phyloP scores from a whole-genome alignment of 2,797 vertebrate genomes.

The Discoglossus pictus region DNA sequence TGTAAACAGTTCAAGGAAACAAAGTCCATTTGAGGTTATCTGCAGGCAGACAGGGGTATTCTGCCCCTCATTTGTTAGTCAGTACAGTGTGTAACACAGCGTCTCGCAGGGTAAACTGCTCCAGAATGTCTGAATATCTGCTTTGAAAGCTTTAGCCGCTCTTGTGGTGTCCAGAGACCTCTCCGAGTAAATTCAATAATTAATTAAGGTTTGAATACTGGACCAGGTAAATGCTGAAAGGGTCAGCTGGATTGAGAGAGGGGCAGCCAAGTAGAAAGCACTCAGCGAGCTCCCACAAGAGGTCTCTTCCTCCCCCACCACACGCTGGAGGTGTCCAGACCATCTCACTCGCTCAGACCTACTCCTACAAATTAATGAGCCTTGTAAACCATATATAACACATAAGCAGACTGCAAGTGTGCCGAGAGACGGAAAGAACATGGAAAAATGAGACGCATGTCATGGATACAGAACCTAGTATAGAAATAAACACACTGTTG shows the following conservation, averaged over 20 bases:
- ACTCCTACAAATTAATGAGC: slow-evolving; percentile 23
- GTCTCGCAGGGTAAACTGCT: too few relatives aligned
- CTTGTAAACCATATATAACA: slow-evolving; percentile 5
- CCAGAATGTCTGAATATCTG: too few relatives aligned
- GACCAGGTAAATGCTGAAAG: slow-evolving; percentile 8
- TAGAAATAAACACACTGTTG: too few relatives aligned
- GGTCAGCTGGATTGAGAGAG: slow-evolving; percentile 8
- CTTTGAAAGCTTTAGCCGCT: neutral
- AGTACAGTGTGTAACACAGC: too few relatives aligned
- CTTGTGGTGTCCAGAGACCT: neutral
- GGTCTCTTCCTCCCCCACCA: neutral
- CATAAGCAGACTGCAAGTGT: slow-evolving; percentile 33
- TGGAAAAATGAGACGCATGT: too few relatives aligned
- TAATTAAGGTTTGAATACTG: slow-evolving; percentile 5
- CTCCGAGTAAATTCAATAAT: slow-evolving; percentile 33
- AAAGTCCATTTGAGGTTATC: too few relatives aligned
- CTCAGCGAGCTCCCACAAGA: neutral
- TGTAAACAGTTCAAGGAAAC: too few relatives aligned
- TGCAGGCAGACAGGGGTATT: too few relatives aligned
- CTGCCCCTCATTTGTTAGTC: too few relatives aligned
- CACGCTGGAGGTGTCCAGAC: neutral
- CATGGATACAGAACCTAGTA: too few relatives aligned
- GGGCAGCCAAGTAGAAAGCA: neutral
- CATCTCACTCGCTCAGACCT: slow-evolving; percentile 5
- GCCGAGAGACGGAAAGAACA: too few relatives aligned